Percentiles rank a stretch among this genome's conserved stretches.
Conservation (phyloP, 2,888 invertebrate genomes). For the Epiperipatus broadwayi region DNA sequence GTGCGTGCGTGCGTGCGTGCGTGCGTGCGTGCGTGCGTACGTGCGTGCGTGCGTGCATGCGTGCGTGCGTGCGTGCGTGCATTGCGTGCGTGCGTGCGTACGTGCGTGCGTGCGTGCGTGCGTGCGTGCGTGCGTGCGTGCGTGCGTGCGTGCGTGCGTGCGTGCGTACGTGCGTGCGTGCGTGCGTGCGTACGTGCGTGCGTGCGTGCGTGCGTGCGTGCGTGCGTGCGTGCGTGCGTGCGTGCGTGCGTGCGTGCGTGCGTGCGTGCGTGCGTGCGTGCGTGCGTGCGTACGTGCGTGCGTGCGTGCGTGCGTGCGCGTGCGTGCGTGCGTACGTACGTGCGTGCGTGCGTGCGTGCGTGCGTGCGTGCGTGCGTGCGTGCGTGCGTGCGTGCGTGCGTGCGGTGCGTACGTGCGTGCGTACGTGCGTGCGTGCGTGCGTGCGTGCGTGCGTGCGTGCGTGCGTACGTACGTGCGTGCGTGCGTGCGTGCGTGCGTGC, state of each 20-base stretch:
- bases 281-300: constrained; percentile 14
- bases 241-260: constrained; percentile 14
- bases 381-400: constrained; percentile 10
- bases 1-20: constrained; percentile 12
- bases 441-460: constrained; percentile 5
- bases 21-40: constrained; percentile 12
- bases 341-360: constrained; percentile 12
- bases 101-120: constrained; percentile 15
- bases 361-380: constrained; percentile 10
- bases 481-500: constrained; percentile 12
- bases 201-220: constrained; percentile 13
- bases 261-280: constrained; percentile 15
- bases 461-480: constrained; percentile 10
- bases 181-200: constrained; percentile 12
- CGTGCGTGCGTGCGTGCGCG: constrained; percentile 14
- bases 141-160: constrained; percentile 13
- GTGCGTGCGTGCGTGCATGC: constrained; percentile 11
- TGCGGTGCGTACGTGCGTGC: no score
- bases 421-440: not conserved
- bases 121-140: constrained; percentile 12
- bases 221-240: constrained; percentile 15
- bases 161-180: constrained; percentile 14
- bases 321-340: constrained; percentile 11
- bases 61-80: constrained; percentile 11
- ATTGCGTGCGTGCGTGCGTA: constrained; percentile 11